phyloP scores from a whole-genome alignment of 2,797 vertebrate genomes.

The Oreochromis mossambicus region DNA sequence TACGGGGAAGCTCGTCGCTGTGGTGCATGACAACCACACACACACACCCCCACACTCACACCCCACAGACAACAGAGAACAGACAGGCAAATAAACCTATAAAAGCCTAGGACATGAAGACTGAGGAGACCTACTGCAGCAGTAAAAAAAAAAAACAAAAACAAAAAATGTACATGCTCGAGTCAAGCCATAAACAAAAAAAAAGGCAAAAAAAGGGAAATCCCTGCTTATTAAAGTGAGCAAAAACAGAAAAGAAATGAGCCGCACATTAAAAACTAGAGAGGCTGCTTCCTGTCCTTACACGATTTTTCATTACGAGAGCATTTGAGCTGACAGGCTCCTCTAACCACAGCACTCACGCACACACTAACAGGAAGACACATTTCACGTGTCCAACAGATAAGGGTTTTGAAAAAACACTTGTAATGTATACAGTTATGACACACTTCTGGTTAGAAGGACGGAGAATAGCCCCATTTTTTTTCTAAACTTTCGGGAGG shows the following conservation, averaged over 20 bases:
- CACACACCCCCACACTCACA: not conserved
- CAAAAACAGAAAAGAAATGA: not conserved
- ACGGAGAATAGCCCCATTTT: not conserved
- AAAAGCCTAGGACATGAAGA: not conserved
- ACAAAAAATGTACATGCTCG: not conserved
- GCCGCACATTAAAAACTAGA: not conserved
- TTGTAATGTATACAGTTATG: slow-evolving; percentile 4
- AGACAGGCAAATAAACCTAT: not conserved
- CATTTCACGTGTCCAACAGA: slow-evolving; percentile 16
- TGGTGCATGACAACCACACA: not conserved
- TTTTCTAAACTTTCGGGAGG: not conserved
- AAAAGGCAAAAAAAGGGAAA: not conserved
- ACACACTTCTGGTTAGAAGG: slow-evolving; percentile 9
- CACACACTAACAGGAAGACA: slow-evolving; percentile 33
- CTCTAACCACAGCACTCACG: not conserved
- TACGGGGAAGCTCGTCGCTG: not conserved
- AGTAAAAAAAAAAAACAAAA: not conserved
- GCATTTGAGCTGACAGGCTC: not conserved
- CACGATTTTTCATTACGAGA: not conserved
- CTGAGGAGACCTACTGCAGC: not conserved
- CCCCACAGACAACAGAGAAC: not conserved
- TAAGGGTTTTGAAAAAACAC: slow-evolving; percentile 34
- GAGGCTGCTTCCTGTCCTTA: not conserved
- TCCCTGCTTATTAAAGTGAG: not conserved
- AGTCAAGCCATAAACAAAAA: not conserved